phyloP scores from a whole-genome alignment of 1,140 invertebrate genomes.

The Paracyclopina nana region DNA sequence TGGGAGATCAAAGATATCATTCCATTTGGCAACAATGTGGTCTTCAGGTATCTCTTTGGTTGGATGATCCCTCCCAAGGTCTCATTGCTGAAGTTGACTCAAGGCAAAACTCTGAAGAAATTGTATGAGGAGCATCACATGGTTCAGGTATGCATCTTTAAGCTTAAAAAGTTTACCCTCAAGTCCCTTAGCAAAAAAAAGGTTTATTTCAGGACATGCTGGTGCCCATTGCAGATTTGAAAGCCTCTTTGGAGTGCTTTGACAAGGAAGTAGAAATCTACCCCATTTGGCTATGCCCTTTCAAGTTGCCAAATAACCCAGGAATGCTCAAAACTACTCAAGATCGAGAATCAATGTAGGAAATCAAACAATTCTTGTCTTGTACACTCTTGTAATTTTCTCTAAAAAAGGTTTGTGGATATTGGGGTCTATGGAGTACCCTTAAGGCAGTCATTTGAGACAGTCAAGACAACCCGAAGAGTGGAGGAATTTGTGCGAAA shows the following conservation, averaged over 20 bases:
- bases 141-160: slow-evolving; percentile 51
- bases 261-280: slow-evolving; percentile 52
- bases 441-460: slow-evolving; percentile 37
- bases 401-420: slow-evolving; percentile 24
- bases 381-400: not conserved
- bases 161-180: slow-evolving; percentile 43
- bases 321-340: slow-evolving; percentile 42
- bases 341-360: slow-evolving; percentile 39
- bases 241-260: slow-evolving; percentile 40
- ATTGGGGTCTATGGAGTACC: slow-evolving; percentile 60
- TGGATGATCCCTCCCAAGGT: slow-evolving; percentile 67
- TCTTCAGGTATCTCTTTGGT: slow-evolving; percentile 51
- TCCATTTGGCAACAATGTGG: slow-evolving; percentile 56
- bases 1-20: slow-evolving; percentile 68
- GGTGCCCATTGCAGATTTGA: slow-evolving; percentile 41
- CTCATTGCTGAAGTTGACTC: slow-evolving; percentile 57
- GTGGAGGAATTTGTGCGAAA: slow-evolving; percentile 48
- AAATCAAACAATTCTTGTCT: not conserved
- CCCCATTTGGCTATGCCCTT: slow-evolving; percentile 65
- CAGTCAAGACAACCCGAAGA: slow-evolving; percentile 40
- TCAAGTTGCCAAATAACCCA: slow-evolving; percentile 42
- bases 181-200: slow-evolving; percentile 29
- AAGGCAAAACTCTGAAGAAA: slow-evolving; percentile 44
- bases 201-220: slow-evolving; percentile 40
- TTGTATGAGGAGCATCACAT: slow-evolving; percentile 57